phyloP scores from a whole-genome alignment of 2,797 vertebrate genomes.

The Babyrousa celebensis region DNA sequence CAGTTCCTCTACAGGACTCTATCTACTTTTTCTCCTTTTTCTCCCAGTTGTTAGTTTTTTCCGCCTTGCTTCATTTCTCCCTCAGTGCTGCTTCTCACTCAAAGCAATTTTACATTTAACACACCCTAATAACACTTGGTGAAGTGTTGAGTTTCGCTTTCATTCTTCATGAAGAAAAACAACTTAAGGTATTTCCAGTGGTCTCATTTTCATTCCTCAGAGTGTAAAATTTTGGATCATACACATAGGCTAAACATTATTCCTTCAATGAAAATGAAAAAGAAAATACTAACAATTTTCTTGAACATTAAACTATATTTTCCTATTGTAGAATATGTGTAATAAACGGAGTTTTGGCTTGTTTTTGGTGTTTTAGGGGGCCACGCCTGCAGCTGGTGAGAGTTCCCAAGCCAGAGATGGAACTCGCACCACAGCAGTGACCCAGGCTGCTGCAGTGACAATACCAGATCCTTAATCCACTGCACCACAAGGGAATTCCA shows the following conservation, averaged over 20 bases:
- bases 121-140: neutral
- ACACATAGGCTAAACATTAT: constrained; percentile 31
- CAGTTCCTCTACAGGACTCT: neutral
- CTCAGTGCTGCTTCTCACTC: neutral
- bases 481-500: too few relatives aligned
- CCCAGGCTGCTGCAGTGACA: too few relatives aligned
- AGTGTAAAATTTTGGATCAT: neutral
- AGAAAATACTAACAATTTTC: neutral
- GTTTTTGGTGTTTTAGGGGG: too few relatives aligned
- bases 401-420: too few relatives aligned
- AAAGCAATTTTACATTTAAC: constrained; percentile 54
- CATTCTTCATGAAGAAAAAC: constrained; percentile 37
- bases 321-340: neutral
- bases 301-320: constrained; percentile 50
- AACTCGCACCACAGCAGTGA: too few relatives aligned
- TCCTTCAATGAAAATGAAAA: constrained; percentile 37
- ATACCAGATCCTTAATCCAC: too few relatives aligned
- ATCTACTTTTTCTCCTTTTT: neutral
- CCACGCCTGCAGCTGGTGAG: too few relatives aligned
- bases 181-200: neutral
- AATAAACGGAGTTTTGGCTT: too few relatives aligned
- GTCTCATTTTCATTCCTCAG: constrained; percentile 44
- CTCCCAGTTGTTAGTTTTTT: neutral
- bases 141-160: neutral
- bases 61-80: constrained; percentile 40